These are phyloP conservation scores for Chlorospingus semifuscus DNA, from an alignment of 2,797 vertebrate species.

Conservation along the genomic window DNA sequence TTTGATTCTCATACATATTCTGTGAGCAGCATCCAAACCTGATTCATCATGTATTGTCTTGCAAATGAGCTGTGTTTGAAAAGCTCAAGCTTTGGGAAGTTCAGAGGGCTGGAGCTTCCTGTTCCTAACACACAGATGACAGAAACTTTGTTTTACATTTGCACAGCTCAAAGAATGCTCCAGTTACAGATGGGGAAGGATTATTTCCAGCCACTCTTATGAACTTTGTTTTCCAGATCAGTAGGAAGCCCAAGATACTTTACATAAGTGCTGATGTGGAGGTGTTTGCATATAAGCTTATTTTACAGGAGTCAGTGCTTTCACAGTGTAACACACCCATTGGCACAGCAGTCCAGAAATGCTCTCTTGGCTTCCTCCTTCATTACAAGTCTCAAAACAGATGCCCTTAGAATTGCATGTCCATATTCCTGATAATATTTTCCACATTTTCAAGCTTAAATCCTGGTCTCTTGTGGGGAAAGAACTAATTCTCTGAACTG, in stretches of 20 bases:
- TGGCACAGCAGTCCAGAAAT: neutral
- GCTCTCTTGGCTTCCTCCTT: neutral
- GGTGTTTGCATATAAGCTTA: neutral
- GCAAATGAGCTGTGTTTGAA: slow-evolving; percentile 33
- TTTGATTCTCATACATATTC: slow-evolving; percentile 52
- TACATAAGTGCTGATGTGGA: neutral
- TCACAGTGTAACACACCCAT: neutral
- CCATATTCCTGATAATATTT: neutral
- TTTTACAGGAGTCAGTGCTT: neutral
- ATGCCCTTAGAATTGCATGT: neutral
- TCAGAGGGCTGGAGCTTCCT: neutral
- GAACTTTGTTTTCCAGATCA: neutral
- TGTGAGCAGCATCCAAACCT: slow-evolving; percentile 18
- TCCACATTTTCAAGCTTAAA: neutral
- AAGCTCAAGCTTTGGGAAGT: neutral
- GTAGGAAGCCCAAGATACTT: neutral
- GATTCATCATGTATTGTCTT: slow-evolving; percentile 10
- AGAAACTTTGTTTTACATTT: slow-evolving; percentile 19
- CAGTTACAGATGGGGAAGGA: neutral
- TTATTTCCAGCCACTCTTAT: neutral
- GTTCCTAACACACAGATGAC: neutral
- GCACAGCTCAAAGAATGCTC: neutral
- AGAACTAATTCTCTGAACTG: neutral
- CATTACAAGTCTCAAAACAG: neutral
- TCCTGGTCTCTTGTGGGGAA: neutral